Conservation (phyloP, 2,797 vertebrate genomes). For the Labroides dimidiatus region DNA sequence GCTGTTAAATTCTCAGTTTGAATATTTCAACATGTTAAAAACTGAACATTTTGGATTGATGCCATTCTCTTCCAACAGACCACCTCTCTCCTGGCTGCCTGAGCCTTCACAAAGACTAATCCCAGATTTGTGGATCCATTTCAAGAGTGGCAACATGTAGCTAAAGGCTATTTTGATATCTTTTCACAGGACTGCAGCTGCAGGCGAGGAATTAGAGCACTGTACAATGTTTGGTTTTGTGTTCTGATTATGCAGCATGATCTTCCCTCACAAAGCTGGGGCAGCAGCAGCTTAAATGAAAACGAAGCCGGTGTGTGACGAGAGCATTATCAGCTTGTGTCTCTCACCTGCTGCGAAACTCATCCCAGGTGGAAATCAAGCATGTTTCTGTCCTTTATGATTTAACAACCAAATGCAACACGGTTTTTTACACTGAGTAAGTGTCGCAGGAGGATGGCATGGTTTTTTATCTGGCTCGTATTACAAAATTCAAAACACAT, state of each 20-base stretch:
- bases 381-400: not conserved
- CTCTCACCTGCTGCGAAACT: conserved; percentile 18
- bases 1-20: not conserved
- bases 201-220: conserved; percentile 55
- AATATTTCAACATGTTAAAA: conserved; percentile 12
- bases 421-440: too few relatives aligned
- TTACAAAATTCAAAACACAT: not conserved
- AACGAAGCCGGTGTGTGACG: conserved; percentile 24
- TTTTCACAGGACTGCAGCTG: conserved; percentile 46
- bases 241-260: conserved; percentile 52
- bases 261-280: conserved; percentile 45
- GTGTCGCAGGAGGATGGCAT: too few relatives aligned
- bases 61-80: conserved; percentile 20
- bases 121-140: conserved; percentile 70
- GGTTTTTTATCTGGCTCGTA: not conserved
- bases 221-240: conserved; percentile 55
- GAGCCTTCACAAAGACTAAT: conserved; percentile 61
- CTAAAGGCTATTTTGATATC: conserved; percentile 57
- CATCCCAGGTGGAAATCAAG: not conserved
- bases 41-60: conserved; percentile 14
- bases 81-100: conserved; percentile 33
- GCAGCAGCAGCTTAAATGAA: conserved; percentile 28
- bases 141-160: conserved; percentile 56
- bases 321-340: conserved; percentile 5
- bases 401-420: not conserved